These are phyloP conservation scores for Oreochromis tanganicae DNA, from an alignment of 2,113 vertebrate species.

Conservation along the genomic window DNA sequence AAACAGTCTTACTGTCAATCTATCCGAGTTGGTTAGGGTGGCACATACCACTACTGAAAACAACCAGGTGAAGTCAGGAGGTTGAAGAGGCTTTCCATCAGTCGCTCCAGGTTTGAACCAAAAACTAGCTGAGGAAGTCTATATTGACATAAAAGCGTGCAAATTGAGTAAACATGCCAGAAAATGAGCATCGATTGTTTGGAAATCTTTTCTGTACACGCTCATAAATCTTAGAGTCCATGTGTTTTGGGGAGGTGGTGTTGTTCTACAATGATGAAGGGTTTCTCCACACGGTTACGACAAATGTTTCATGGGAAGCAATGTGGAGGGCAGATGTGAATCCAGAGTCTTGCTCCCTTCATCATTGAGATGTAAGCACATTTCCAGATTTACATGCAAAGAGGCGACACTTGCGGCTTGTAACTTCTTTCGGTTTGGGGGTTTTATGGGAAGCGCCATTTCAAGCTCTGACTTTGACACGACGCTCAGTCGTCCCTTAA, in stretches of 20 bases:
- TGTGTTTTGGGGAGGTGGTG: neutral
- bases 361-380: neutral
- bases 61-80: neutral
- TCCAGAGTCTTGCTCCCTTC: neutral
- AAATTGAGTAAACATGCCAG: neutral
- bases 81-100: neutral
- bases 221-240: neutral
- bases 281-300: neutral
- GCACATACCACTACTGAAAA: neutral
- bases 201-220: neutral
- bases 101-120: neutral
- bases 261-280: neutral
- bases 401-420: neutral
- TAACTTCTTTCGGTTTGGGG: neutral
- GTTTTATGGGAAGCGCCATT: neutral
- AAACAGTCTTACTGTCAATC: neutral
- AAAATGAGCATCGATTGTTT: neutral
- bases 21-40: neutral
- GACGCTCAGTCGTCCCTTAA: neutral
- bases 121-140: neutral
- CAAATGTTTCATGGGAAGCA: neutral
- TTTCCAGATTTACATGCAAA: neutral
- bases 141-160: neutral
- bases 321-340: conserved; percentile 13
- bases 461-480: neutral